phyloP scores from a whole-genome alignment of 1,140 invertebrate genomes.

The Drosophila eugracilis region DNA sequence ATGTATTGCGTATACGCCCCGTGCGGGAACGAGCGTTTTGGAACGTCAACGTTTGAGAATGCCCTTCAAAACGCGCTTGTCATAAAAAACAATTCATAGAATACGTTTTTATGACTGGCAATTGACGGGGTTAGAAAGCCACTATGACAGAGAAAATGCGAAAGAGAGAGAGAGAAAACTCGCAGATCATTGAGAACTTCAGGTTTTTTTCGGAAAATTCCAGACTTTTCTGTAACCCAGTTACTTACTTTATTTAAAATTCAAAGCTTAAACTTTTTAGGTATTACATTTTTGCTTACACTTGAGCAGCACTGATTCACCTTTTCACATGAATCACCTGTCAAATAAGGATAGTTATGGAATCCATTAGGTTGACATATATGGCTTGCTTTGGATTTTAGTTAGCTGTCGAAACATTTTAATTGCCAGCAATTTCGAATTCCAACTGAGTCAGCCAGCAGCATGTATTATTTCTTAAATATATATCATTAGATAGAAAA shows the following conservation, averaged over 20 bases:
- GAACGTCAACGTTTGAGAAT: constrained; percentile 35
- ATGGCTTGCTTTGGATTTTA: constrained; percentile 18
- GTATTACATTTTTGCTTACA: too few species aligned
- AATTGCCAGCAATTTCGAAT: constrained; percentile 28
- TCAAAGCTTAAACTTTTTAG: too few species aligned
- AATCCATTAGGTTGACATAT: constrained; percentile 28
- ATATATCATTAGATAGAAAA: constrained; percentile 15
- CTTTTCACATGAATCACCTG: constrained; percentile 29
- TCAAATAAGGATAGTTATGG: constrained; percentile 35
- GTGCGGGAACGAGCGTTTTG: neutral
- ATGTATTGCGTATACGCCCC: constrained; percentile 51
- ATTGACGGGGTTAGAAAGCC: constrained; percentile 23
- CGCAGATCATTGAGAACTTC: neutral
- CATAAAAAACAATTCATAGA: constrained; percentile 37
- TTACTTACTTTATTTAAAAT: neutral
- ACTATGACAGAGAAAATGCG: constrained; percentile 5
- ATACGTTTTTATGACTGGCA: constrained; percentile 17
- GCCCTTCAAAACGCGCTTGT: constrained; percentile 62
- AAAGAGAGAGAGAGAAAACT: neutral
- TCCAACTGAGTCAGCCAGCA: constrained; percentile 32
- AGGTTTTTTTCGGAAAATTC: too few species aligned
- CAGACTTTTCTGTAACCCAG: neutral
- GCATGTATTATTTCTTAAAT: too few species aligned
- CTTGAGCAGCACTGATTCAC: constrained; percentile 29
- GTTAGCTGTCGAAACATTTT: constrained; percentile 35